A percentile compares a stretch with the other conserved stretches of the same genome.
Evolutionary conservation across 1,140 invertebrate genomes (phyloP).

Genomic region (Drosophila watanabei): DNA sequence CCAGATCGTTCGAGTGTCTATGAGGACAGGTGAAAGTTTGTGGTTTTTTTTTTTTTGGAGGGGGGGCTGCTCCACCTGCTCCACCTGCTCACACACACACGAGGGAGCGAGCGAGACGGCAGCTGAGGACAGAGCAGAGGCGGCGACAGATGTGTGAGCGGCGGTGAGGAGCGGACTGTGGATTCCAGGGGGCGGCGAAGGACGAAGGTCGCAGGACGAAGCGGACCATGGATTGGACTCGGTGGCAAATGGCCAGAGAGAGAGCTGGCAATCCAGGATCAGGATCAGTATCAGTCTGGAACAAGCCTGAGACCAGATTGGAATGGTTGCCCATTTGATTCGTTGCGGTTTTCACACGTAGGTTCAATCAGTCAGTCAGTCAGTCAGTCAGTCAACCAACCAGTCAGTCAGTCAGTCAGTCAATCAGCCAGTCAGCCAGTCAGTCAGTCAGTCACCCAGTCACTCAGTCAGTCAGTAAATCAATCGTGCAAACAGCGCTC

Average conservation of each 20-base stretch:
- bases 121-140: not conserved
- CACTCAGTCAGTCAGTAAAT: constrained; percentile 38
- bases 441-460: constrained; percentile 22
- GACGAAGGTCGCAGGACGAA: constrained; percentile 35
- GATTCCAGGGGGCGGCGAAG: constrained; percentile 14
- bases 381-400: constrained; percentile 22
- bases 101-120: constrained; percentile 22
- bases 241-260: constrained; percentile 81
- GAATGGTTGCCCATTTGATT: constrained; percentile 54
- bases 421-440: constrained; percentile 26
- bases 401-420: constrained; percentile 29
- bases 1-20: constrained; percentile 42
- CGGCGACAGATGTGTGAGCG: constrained; percentile 28
- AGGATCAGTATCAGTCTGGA: constrained; percentile 32
- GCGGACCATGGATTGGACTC: constrained; percentile 84
- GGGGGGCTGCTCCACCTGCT: constrained; percentile 18
- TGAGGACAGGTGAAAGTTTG: constrained; percentile 41
- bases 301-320: constrained; percentile 43
- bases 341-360: constrained; percentile 46
- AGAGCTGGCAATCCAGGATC: constrained; percentile 70
- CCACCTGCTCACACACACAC: constrained; percentile 29
- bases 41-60: constrained; percentile 37
- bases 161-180: constrained; percentile 50
- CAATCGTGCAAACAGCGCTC: constrained; percentile 30
- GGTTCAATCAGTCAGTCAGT: constrained; percentile 48